Base-by-base conservation (phyloP, 2,888 invertebrate genomes). In the Lymantria dispar region DNA sequence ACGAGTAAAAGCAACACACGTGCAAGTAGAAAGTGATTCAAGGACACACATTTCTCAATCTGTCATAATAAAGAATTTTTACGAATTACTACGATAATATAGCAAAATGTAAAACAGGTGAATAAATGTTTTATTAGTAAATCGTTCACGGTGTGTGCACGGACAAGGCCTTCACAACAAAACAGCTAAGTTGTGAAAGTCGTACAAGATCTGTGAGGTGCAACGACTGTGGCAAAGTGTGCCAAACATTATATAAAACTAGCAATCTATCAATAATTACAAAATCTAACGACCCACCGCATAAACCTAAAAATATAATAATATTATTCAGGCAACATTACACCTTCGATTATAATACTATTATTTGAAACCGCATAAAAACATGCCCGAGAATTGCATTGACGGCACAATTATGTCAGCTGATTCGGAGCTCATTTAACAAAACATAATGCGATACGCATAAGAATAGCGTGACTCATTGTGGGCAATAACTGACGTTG, bases 121-220 rank as follows among this genome's bases (percentile, higher is more conserved):
- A 57, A 68, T 59, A 56, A 63, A 57, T 52, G 55, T 67, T 62
- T n/a, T 60, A 66, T 66, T 58, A 65, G 59, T 58, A 61, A 64
- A 68, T 68, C 62, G 63, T 69, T 66, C 63, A 66, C 60, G 62
- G 58, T 64, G 51, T 58, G 53, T 58, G 68, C 68, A 64, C 64
- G 67, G 70, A 59, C 72, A 72, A 76, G 72, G 71, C 72, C 78
- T 74, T 74, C 69, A 64, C 65, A 72, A 67, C 64, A 69, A 64
- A 67, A 70, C 40, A 40, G 15, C 40, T 14, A 65, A 64, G 63
- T 76, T 78, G 78, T 76, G 79, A 79, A 80, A 80, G 78, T 75
- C 62, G 68, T 59, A 71, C 68, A 67, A 72, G 64, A 72, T 69
- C 64, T 63, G 58, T 57, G 58, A 70, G 57, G 66, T 64, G 77